Conservation (phyloP, 2,113 vertebrate species). For the Mormyrus lacerda region DNA sequence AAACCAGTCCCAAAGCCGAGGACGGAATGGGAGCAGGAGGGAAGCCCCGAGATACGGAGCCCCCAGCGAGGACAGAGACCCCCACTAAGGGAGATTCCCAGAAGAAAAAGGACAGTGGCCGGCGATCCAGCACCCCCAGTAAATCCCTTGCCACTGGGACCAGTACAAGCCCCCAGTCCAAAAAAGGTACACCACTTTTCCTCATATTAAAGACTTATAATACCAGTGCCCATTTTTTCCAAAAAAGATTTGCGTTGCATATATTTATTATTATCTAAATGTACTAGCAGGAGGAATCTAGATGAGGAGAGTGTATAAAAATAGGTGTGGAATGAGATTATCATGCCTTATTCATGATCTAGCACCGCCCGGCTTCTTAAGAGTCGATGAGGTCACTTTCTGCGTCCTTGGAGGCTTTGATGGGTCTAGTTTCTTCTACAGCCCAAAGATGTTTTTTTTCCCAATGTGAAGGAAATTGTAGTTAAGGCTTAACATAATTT, state of each 20-base stretch:
- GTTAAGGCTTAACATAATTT: conserved; percentile 18
- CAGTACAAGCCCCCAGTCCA: conserved; percentile 37
- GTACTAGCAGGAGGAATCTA: background rate
- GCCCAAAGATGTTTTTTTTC: background rate
- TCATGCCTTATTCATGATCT: background rate
- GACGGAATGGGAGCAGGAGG: conserved; percentile 44
- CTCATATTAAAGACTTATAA: background rate
- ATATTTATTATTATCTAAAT: background rate
- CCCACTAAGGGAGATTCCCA: conserved; percentile 41
- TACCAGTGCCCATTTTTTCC: background rate
- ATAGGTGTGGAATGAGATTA: background rate
- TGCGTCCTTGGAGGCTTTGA: background rate
- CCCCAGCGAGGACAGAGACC: conserved; percentile 22
- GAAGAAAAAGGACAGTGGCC: conserved; percentile 19
- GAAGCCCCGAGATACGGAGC: conserved; percentile 34
- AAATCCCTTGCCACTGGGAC: conserved; percentile 38
- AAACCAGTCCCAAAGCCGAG: conserved; percentile 33
- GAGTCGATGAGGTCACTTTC: background rate
- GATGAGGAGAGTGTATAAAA: background rate
- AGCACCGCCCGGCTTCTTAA: background rate
- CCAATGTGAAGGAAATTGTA: conserved; percentile 16
- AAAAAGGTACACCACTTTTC: conserved; percentile 36
- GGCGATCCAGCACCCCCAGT: conserved; percentile 38
- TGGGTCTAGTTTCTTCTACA: background rate
- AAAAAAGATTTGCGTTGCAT: background rate